Evolutionary conservation across 1,140 invertebrate genomes (phyloP).

Genomic region (Oryzaephilus surinamensis): DNA sequence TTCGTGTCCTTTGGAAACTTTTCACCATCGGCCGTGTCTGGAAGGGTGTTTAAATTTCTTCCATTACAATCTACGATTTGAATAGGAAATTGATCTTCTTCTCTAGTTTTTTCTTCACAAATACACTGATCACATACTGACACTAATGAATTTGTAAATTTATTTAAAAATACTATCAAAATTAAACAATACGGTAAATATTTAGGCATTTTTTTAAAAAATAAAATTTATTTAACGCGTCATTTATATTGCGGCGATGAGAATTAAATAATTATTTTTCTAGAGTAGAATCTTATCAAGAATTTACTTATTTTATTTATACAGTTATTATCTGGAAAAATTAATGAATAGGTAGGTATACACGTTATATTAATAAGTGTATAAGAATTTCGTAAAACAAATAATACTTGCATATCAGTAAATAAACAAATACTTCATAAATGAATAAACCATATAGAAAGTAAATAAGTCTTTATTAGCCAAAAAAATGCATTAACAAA

Average conservation of each 20-base stretch:
- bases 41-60: slow-evolving; percentile 15
- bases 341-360: no score
- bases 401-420: no score
- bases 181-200: neutral
- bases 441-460: no score
- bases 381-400: no score
- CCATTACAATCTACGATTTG: slow-evolving; percentile 20
- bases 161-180: neutral
- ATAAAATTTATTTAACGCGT: neutral
- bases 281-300: no score
- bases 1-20: slow-evolving; percentile 18
- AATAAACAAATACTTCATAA: no score
- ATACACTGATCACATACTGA: neutral
- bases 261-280: no score
- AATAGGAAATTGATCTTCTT: neutral
- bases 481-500: no score
- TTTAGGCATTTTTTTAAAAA: neutral
- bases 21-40: slow-evolving; percentile 8
- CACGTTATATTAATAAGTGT: no score
- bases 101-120: slow-evolving; percentile 3
- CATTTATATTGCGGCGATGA: neutral
- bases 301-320: no score
- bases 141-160: neutral
- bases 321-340: no score
- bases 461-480: no score